A percentile compares a stretch with the other conserved stretches of the same genome.
phyloP scores from a whole-genome alignment of 1,140 invertebrate species.

The Brachionus calyciflorus region DNA sequence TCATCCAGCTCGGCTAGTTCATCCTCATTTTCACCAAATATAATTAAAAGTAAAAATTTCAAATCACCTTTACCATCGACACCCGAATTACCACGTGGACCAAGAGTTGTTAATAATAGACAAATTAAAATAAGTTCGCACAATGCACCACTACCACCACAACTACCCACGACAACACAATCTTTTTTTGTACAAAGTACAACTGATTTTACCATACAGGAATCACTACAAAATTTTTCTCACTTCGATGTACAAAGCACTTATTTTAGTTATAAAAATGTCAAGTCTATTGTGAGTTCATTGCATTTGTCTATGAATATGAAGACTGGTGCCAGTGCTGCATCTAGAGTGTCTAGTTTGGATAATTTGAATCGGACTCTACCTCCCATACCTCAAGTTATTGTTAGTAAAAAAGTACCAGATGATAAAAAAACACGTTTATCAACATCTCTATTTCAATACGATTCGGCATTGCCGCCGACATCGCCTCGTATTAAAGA shows the following conservation, averaged over 20 bases:
- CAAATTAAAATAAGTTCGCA: neutral
- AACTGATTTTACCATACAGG: neutral
- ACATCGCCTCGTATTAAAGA: neutral
- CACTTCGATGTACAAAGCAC: slow-evolving; percentile 35
- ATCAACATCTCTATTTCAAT: neutral
- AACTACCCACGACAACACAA: neutral
- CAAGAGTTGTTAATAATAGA: neutral
- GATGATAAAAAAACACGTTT: neutral
- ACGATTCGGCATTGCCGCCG: neutral
- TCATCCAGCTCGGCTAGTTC: slow-evolving; percentile 15
- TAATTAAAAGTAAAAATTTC: neutral
- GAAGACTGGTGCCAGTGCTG: slow-evolving; percentile 34
- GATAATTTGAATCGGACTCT: slow-evolving; percentile 28
- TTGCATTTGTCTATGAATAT: slow-evolving; percentile 15
- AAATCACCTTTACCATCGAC: neutral
- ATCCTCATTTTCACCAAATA: neutral
- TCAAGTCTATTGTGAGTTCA: neutral
- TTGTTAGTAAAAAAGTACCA: neutral
- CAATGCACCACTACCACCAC: slow-evolving; percentile 11
- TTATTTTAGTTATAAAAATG: slow-evolving; percentile 10
- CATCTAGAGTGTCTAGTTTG: neutral
- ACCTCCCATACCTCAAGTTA: slow-evolving; percentile 1
- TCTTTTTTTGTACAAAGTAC: slow-evolving; percentile 10
- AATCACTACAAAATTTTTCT: slow-evolving; percentile 1
- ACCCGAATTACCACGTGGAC: neutral